Base-by-base conservation (phyloP, 2,797 vertebrate genomes). In the Champsocephalus gunnari region DNA sequence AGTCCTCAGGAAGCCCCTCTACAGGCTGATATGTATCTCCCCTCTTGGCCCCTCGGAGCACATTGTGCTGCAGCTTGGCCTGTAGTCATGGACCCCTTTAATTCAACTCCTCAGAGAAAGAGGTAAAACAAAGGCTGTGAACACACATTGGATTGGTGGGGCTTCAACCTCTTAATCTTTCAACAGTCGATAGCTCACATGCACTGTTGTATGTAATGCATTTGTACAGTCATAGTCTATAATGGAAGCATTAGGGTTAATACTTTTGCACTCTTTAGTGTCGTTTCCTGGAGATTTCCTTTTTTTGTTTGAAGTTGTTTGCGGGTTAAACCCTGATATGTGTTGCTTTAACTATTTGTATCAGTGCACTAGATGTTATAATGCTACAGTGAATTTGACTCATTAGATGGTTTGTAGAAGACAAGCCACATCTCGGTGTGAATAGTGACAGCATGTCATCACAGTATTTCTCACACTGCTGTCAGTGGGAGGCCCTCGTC, bases 1-100 rank as follows among this genome's bases (percentile, higher is more conserved):
- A 87, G 81, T 90, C 66, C 67, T 83, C 84, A 89, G 91, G 87
- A 92, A 94, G 81, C 72, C 73, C 86, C 61, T 72, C 73, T 75
- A 70, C 77, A 50, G 61, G 71, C 79, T 44, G 84, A 92, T 90
- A 74, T 77, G 54, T 88, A 90, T 91, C 86, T 86, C 81, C 78
- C 56, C 41, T 81, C 80, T 87, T 86, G 87, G 84, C 88, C 79
- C 73, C 83, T 87, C 68, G 71, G 80, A 84, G 61, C 82, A 85
- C 84, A 91, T 89, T 91, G 91, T 92, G 74, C 57, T 82, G 6
- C 71, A 78, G 73, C 56, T 88, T 63, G 62, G 79, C 77, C 70
- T 77, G 68, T 85, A 64, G 78, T 84, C 75, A 78, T 80, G 72
- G 82, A 82, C 82, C 86, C 81, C 82, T 86, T 91, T 88, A 88